Percentiles rank a stretch among this genome's conserved stretches.
Evolutionary conservation across 1,140 invertebrate species (phyloP).

Genomic region (Agraylea sexmaculata): DNA sequence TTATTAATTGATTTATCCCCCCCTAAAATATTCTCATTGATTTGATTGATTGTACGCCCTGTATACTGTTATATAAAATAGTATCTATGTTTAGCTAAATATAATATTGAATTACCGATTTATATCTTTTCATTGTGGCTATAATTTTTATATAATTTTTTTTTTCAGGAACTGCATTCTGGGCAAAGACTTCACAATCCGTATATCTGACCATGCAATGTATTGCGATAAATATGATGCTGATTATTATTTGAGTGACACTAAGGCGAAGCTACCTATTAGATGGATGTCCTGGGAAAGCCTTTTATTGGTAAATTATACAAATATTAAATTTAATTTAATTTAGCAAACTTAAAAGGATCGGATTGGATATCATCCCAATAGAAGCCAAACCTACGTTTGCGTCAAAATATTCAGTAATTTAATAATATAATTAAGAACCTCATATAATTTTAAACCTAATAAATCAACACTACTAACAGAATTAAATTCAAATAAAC

Average conservation of each 20-base stretch:
- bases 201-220: slow-evolving; percentile 84
- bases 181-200: slow-evolving; percentile 64
- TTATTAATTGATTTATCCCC: too few species aligned
- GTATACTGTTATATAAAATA: not conserved
- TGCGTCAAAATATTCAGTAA: too few species aligned
- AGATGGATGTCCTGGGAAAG: slow-evolving; percentile 85
- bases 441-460: too few species aligned
- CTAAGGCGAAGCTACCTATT: slow-evolving; percentile 67
- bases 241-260: slow-evolving; percentile 76
- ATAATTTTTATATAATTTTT: slow-evolving; percentile 12
- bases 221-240: slow-evolving; percentile 69
- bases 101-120: not conserved
- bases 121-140: not conserved
- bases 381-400: too few species aligned
- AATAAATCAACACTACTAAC: too few species aligned
- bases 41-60: too few species aligned
- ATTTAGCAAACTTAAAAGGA: too few species aligned
- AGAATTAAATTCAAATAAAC: too few species aligned
- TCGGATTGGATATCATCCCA: too few species aligned
- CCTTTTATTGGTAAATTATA: slow-evolving; percentile 59
- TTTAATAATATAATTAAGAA: too few species aligned
- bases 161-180: slow-evolving; percentile 72
- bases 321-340: too few species aligned
- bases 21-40: too few species aligned
- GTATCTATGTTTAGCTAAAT: not conserved